Evolutionary conservation across 2,797 vertebrate species (phyloP).

Genomic region (Poeciliopsis gracilis): DNA sequence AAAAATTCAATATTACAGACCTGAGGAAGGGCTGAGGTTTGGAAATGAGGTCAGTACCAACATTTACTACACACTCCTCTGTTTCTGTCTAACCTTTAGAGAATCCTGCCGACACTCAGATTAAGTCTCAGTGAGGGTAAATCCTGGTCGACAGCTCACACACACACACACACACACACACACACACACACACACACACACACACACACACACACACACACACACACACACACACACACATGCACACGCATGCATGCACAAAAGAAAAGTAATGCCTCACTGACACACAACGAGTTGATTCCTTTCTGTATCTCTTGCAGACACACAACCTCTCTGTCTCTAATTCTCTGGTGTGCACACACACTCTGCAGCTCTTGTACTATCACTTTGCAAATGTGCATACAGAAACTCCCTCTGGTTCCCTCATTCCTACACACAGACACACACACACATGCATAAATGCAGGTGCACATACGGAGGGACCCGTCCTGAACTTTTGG

Average conservation of each 20-base stretch:
- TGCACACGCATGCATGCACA: constrained; percentile 20
- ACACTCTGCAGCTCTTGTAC: constrained; percentile 31
- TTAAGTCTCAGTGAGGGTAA: constrained; percentile 67
- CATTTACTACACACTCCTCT: constrained; percentile 56
- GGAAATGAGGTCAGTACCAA: constrained; percentile 67
- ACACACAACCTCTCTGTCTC: constrained; percentile 47
- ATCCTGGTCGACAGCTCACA: constrained; percentile 71
- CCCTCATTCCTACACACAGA: background rate
- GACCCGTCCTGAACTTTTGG: constrained; percentile 47
- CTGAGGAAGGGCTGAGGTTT: constrained; percentile 32
- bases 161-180: constrained; percentile 33
- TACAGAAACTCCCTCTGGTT: constrained; percentile 43
- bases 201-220: too few relatives aligned
- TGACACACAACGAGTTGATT: constrained; percentile 16
- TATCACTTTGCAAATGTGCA: constrained; percentile 57
- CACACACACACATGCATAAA: constrained; percentile 21
- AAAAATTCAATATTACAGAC: constrained; percentile 18
- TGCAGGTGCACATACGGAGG: constrained; percentile 24
- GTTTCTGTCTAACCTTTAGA: constrained; percentile 70
- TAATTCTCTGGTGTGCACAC: constrained; percentile 43
- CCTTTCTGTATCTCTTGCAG: constrained; percentile 18
- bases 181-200: constrained; percentile 5
- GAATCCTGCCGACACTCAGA: constrained; percentile 68
- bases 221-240: constrained; percentile 27
- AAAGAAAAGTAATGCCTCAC: constrained; percentile 37